These are phyloP conservation scores for Chaetodon auriga DNA, from an alignment of 2,113 vertebrate species.

Conservation along the genomic window DNA sequence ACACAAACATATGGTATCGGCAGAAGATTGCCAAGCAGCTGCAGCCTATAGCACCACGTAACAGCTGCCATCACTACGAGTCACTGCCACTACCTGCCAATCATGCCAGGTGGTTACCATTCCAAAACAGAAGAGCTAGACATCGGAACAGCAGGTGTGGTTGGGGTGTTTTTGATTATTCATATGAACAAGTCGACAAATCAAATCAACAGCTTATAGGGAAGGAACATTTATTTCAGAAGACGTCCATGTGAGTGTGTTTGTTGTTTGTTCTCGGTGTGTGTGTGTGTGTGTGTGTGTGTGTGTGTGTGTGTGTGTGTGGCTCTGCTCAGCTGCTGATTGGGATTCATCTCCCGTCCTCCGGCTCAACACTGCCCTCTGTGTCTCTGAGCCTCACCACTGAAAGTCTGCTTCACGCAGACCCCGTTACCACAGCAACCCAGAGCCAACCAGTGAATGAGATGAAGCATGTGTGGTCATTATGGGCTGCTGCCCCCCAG, in stretches of 20 bases:
- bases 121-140: slow-evolving; percentile 4
- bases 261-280: slow-evolving; percentile 16
- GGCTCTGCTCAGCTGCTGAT: slow-evolving; percentile 73
- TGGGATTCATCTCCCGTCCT: slow-evolving; percentile 72
- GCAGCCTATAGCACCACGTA: slow-evolving; percentile 52
- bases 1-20: slow-evolving; percentile 48
- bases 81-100: slow-evolving; percentile 60
- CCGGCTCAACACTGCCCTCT: slow-evolving; percentile 83
- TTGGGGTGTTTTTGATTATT: neutral
- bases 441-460: slow-evolving; percentile 47
- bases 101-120: slow-evolving; percentile 48
- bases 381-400: slow-evolving; percentile 66
- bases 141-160: slow-evolving; percentile 7
- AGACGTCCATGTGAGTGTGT: slow-evolving; percentile 38
- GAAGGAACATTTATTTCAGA: slow-evolving; percentile 23
- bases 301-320: slow-evolving; percentile 35
- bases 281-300: slow-evolving; percentile 23
- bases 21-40: slow-evolving; percentile 57
- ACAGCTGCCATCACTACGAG: slow-evolving; percentile 60
- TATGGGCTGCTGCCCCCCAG: slow-evolving; percentile 77
- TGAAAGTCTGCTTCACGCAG: slow-evolving; percentile 64
- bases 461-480: slow-evolving; percentile 42
- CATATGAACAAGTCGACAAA: slow-evolving; percentile 11
- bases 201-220: slow-evolving; percentile 20
- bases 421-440: slow-evolving; percentile 79